A percentile compares a stretch with the other conserved stretches of the same genome.
phyloP scores from a whole-genome alignment of 2,888 invertebrate species.

The Drosophila mercatorum region DNA sequence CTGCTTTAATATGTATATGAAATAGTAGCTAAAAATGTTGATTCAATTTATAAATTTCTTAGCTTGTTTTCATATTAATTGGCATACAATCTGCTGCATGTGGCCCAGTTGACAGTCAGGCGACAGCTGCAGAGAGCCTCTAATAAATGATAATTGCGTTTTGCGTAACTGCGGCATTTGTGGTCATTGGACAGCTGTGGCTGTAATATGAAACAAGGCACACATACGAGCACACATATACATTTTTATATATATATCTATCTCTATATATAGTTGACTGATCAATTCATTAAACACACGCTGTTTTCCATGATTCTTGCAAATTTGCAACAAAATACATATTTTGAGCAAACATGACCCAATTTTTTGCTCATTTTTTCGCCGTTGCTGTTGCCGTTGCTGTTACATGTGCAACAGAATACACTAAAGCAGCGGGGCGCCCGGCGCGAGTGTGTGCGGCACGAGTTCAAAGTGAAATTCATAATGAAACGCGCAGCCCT shows the following conservation, averaged over 20 bases:
- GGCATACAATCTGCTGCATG: neutral
- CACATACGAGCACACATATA: constrained; percentile 4
- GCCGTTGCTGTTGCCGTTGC: neutral
- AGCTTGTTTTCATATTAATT: constrained; percentile 1
- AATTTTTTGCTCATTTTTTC: constrained; percentile 51
- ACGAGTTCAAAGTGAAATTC: constrained; percentile 77
- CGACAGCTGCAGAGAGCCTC: constrained; percentile 51
- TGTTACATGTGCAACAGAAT: constrained; percentile 48
- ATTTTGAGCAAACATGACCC: constrained; percentile 72
- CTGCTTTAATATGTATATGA: neutral
- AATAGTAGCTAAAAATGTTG: neutral
- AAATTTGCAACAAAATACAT: constrained; percentile 65
- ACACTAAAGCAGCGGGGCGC: constrained; percentile 53
- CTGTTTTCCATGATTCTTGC: constrained; percentile 75
- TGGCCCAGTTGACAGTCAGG: constrained; percentile 24
- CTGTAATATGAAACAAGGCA: constrained; percentile 51
- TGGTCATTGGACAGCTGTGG: constrained; percentile 27
- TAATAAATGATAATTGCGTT: constrained; percentile 41
- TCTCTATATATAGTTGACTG: constrained; percentile 29
- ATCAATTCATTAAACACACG: constrained; percentile 75
- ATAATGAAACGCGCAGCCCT: constrained; percentile 60
- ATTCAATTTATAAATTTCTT: no score
- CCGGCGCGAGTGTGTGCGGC: constrained; percentile 55
- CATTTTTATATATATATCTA: neutral
- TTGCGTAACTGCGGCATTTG: constrained; percentile 62